Percentiles rank a stretch among this genome's conserved stretches.
These are phyloP conservation scores for Eublepharis macularius DNA, from an alignment of 2,113 vertebrate species.

Conservation along the genomic window DNA sequence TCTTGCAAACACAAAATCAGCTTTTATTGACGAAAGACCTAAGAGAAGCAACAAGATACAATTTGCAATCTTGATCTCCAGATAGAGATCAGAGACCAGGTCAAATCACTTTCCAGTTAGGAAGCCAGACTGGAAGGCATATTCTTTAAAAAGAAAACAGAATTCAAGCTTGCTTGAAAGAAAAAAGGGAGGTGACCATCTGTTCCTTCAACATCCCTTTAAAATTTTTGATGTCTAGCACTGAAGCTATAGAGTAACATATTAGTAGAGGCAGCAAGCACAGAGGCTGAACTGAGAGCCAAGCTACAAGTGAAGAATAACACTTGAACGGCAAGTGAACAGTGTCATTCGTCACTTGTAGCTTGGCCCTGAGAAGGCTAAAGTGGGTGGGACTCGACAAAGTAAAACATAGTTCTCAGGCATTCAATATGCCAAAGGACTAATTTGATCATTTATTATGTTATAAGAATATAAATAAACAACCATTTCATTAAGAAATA, in stretches of 20 bases:
- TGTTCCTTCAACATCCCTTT: background rate
- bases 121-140: background rate
- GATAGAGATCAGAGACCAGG: background rate
- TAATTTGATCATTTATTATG: too few relatives aligned
- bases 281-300: too few relatives aligned
- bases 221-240: background rate
- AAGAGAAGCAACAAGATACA: background rate
- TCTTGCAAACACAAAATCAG: too few relatives aligned
- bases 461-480: too few relatives aligned
- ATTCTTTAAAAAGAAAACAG: background rate
- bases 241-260: background rate
- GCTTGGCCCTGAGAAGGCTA: too few relatives aligned
- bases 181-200: background rate
- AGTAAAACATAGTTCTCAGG: background rate
- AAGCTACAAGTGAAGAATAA: too few relatives aligned
- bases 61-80: background rate
- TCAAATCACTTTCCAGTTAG: background rate
- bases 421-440: background rate
- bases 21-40: background rate
- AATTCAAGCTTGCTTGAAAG: background rate
- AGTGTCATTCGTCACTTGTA: too few relatives aligned
- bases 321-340: too few relatives aligned
- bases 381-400: background rate
- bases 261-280: background rate
- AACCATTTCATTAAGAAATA: too few relatives aligned